Evolutionary conservation across 2,888 invertebrate genomes (phyloP).

Genomic region (Drosophila suboccidentalis): DNA sequence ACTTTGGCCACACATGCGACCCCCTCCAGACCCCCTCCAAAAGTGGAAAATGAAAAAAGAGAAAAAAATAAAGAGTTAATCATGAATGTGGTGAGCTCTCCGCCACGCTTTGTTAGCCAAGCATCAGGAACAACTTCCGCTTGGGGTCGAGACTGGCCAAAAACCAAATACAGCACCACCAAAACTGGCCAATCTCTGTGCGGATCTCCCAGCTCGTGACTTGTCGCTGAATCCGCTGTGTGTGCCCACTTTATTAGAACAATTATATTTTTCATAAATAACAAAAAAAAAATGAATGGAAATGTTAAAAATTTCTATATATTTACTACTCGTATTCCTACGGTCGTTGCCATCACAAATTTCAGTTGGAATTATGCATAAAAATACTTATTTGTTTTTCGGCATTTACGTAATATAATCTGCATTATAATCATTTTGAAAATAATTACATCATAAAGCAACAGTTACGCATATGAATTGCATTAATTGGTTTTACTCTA

Average conservation of each 20-base stretch:
- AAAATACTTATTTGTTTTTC: conserved; percentile 1
- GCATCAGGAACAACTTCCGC: conserved; percentile 85
- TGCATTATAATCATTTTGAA: conserved; percentile 14
- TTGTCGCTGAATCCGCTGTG: conserved; percentile 41
- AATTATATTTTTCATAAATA: conserved; percentile 55
- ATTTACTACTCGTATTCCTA: conserved; percentile 12
- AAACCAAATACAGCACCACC: conserved; percentile 12
- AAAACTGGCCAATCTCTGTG: conserved; percentile 33
- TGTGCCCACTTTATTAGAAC: conserved; percentile 74
- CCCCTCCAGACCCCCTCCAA: background rate
- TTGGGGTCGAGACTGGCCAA: conserved; percentile 38
- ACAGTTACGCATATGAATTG: conserved; percentile 25
- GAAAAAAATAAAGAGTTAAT: conserved; percentile 51
- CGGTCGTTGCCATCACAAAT: conserved; percentile 64
- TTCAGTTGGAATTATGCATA: conserved; percentile 22
- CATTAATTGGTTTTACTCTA: background rate
- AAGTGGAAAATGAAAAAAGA: conserved; percentile 1
- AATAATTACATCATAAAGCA: conserved; percentile 46
- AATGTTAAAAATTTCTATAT: conserved; percentile 33
- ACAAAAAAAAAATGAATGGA: conserved; percentile 13
- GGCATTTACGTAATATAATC: conserved; percentile 45
- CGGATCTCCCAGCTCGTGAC: conserved; percentile 53
- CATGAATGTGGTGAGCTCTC: conserved; percentile 71
- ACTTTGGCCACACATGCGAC: conserved; percentile 9
- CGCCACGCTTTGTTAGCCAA: conserved; percentile 85